Evolutionary conservation across 1,140 invertebrate genomes (phyloP), one percentile per base, ranked within the genome.

Genomic region (Geopemphigus sp.): DNA sequence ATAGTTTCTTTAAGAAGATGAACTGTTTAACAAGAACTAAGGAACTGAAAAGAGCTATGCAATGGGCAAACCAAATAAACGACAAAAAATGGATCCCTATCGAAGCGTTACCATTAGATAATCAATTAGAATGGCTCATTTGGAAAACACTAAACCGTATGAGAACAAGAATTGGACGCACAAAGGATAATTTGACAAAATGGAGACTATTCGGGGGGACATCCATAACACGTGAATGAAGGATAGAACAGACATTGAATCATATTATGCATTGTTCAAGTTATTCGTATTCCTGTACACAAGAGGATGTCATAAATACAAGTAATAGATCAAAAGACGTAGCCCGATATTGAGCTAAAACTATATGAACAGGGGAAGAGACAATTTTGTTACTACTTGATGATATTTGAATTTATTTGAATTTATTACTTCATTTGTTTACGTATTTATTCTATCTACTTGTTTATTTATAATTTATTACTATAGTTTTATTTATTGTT

Each of bases 101-200:
- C 8, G 32, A 39, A 39, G 32, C 32, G 32, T 39, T 39, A 39
- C 32, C 32, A 39, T 39, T 8, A 39, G 32, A 39, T 39, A 39
- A 39, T 45, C 19, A 68, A 45, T 24, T 68, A 45, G 6, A 45
- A 45, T 68, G 45, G 19, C 11, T 22, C 11, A 47, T 68, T 22
- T 50, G 66, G 45, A 47, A 45, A 50, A 68, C 66, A 19, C 14
- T 26, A 68, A 68, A 68, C 11, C 66, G 66, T 19, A 64, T 64
- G 61, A n/a, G n/a, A n/a, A n/a, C n/a, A n/a, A 64, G 45, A 68
- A 24, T 22, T 50, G 66, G n/a, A n/a, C n/a, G n/a, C n/a, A n/a
- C n/a, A n/a, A n/a, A n/a, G 5, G 17, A 50, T 50, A 68, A 50
- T 14, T 11, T 68, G 22, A 50, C n/a, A 10, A 68, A 47, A 68